These are phyloP conservation scores for Enteromius anoplus DNA, from an alignment of 2,797 vertebrate genomes.

Conservation along the genomic window DNA sequence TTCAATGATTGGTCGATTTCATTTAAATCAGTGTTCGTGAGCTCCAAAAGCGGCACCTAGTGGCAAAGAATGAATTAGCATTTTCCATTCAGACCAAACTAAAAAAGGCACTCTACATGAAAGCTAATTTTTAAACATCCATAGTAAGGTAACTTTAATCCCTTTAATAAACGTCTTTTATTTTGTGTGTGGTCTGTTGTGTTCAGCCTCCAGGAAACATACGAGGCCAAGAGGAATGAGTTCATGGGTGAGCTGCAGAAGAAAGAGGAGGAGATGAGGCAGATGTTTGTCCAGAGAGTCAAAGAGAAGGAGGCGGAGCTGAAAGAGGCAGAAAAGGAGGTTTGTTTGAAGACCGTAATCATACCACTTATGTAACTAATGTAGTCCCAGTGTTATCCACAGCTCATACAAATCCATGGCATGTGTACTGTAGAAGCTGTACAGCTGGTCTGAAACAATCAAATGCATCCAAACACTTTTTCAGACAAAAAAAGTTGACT, in stretches of 20 bases:
- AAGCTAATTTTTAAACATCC: too few relatives aligned
- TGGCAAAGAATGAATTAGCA: too few relatives aligned
- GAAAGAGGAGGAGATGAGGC: constrained; percentile 99
- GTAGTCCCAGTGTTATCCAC: neutral
- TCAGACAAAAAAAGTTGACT: neutral
- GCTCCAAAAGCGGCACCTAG: too few relatives aligned
- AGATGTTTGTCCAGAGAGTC: constrained; percentile 99
- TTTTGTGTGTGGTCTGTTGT: neutral
- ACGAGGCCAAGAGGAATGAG: constrained; percentile 97
- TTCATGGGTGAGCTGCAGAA: constrained; percentile 98
- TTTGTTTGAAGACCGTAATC: neutral
- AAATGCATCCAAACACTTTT: neutral
- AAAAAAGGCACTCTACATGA: too few relatives aligned
- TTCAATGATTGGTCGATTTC: too few relatives aligned
- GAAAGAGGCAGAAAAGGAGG: constrained; percentile 99
- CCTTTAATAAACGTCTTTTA: neutral
- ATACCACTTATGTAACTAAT: neutral
- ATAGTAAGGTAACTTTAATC: neutral
- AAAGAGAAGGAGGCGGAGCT: constrained; percentile 98
- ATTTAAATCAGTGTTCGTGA: too few relatives aligned
- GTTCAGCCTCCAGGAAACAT: constrained; percentile 94
- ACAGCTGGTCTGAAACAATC: neutral
- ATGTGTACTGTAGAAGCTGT: neutral
- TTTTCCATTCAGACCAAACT: too few relatives aligned
- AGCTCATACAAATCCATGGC: neutral